These are phyloP conservation scores for Tribolium freemani DNA, from an alignment of 2,888 invertebrate species.

Conservation along the genomic window DNA sequence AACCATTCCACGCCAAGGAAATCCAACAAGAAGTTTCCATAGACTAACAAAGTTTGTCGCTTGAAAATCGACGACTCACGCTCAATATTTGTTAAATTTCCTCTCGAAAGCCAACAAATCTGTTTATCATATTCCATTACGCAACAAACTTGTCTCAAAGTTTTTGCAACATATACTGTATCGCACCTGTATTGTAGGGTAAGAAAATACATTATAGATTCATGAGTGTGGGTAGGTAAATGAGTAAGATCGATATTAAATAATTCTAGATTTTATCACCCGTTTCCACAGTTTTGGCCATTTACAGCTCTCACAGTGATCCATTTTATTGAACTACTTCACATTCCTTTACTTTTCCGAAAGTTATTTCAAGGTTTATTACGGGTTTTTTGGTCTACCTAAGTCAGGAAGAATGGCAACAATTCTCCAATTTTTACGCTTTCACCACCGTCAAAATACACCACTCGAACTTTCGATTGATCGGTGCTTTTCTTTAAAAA, in stretches of 20 bases:
- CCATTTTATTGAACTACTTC: neutral
- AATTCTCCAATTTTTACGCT: neutral
- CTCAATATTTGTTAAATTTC: neutral
- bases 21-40: too few species aligned
- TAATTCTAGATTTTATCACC: too few species aligned
- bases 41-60: too few species aligned
- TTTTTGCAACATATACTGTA: neutral
- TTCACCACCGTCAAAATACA: neutral
- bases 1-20: too few species aligned
- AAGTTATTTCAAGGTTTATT: neutral
- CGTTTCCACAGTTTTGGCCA: too few species aligned
- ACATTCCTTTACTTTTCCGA: neutral
- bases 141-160: neutral
- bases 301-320: too few species aligned
- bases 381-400: neutral
- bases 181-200: neutral
- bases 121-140: neutral
- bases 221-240: neutral
- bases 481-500: neutral
- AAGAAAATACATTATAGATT: neutral
- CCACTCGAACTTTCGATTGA: neutral
- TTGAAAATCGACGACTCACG: too few species aligned
- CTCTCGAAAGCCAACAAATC: neutral
- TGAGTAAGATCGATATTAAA: neutral
- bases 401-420: neutral